Base-by-base conservation (phyloP, 2,888 invertebrate species). In the Luperina nickerlii region DNA sequence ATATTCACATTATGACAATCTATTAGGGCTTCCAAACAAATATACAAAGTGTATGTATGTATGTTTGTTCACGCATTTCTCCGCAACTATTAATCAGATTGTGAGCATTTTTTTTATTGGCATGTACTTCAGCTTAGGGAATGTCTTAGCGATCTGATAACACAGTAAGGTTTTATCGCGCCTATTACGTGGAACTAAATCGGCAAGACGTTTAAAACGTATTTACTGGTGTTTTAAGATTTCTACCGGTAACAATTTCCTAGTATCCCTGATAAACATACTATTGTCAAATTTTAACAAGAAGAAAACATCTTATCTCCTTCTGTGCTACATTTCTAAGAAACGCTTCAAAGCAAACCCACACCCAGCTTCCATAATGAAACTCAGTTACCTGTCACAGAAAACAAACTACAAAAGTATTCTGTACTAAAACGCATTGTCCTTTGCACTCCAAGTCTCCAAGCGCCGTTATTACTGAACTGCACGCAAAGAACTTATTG, bases 381-480 rank as follows among this genome's bases (percentile, higher is more conserved):
- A 84, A 87, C 74, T 81, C 63, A 79, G 79, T 82, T 83, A 89
- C 83, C 82, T 84, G 88, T 83, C 75, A 74, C 82, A 67, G 51
- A 84, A 85, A 88, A 88, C 68, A 80, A 85, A 88, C 78, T 74
- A 86, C 76, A 87, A 84, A 88, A 85, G 81, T 67, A 48, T 79
- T 72, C 57, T 60, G 74, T 74, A 78, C 74, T 74, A 82, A 80
- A 86, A 85, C 79, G 84, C 85, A 89, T 90, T 91, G 90, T 92
- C 88, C 84, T 88, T 88, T 84, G 82, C 84, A 88, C 83, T 87
- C 87, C 87, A 86, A 90, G 90, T 87, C 78, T 85, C 86, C 87
- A 83, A 90, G 90, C 87, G 82, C 83, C 88, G 91, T 90, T 91
- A 90, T 90, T 88, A 87, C 83, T 78, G 66, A 75, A 81, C 68